These are phyloP conservation scores for Dastarcus helophoroides DNA, from an alignment of 2,888 invertebrate species.

Conservation along the genomic window DNA sequence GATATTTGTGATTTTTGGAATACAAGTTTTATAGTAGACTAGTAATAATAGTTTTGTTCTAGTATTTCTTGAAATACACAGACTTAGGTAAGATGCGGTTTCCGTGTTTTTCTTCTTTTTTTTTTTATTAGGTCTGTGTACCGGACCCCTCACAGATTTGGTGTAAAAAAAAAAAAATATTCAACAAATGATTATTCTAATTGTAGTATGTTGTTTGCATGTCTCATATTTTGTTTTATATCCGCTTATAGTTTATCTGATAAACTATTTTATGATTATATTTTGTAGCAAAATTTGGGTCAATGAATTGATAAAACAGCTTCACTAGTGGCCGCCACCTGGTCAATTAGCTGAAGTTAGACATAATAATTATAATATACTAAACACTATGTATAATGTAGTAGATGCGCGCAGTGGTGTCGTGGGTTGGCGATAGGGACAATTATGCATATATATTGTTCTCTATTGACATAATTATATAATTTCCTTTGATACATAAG, in stretches of 20 bases:
- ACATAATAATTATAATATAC: conserved; percentile 30
- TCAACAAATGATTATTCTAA: conserved; percentile 21
- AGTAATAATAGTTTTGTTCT: conserved; percentile 14
- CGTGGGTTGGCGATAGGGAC: conserved; percentile 37
- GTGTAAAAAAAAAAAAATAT: conserved; percentile 22
- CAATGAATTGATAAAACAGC: conserved; percentile 17
- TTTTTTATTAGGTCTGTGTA: conserved; percentile 18
- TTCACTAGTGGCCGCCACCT: conserved; percentile 23
- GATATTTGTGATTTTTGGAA: conserved; percentile 35
- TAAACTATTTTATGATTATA: conserved; percentile 23
- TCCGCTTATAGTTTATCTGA: conserved; percentile 35
- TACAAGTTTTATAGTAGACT: conserved; percentile 32
- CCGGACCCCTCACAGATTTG: conserved; percentile 26
- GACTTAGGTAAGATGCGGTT: conserved; percentile 9
- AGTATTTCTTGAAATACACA: conserved; percentile 17
- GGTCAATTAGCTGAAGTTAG: conserved; percentile 25
- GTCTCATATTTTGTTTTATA: conserved; percentile 31
- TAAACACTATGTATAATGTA: conserved; percentile 31
- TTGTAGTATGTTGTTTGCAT: conserved; percentile 33
- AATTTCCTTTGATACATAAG: conserved; percentile 30
- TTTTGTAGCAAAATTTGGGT: conserved; percentile 21
- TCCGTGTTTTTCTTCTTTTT: too few relatives aligned
- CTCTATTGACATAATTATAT: conserved; percentile 33
- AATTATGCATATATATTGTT: conserved; percentile 32
- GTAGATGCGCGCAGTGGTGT: conserved; percentile 34